phyloP scores from a whole-genome alignment of 2,888 invertebrate species.

The Bugulina stolonifera region DNA sequence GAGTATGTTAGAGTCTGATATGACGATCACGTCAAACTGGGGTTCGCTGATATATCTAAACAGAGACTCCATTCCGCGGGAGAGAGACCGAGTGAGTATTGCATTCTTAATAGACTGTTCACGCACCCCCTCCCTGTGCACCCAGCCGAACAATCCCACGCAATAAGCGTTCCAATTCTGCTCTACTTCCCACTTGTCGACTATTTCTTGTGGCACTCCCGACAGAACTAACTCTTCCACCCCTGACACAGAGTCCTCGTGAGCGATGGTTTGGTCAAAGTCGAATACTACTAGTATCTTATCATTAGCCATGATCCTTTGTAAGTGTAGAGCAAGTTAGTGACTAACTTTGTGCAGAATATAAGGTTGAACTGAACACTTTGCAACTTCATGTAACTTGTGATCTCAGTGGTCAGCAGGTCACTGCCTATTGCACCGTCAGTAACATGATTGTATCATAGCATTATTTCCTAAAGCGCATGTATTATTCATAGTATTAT shows the following conservation, averaged over 20 bases:
- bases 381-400: no score
- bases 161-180: background rate
- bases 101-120: background rate
- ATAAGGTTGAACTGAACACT: no score
- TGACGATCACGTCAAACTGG: background rate
- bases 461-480: no score
- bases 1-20: background rate
- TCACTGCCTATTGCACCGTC: no score
- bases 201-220: background rate
- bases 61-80: background rate
- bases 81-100: background rate
- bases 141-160: background rate
- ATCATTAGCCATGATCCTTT: background rate
- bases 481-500: no score
- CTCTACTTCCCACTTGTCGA: background rate
- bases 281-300: background rate
- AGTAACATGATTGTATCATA: no score
- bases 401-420: no score
- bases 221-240: background rate
- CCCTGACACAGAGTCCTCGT: background rate
- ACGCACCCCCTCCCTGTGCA: background rate
- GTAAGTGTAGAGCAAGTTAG: no score
- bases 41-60: background rate
- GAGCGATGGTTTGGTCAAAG: background rate
- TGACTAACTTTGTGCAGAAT: no score